A percentile compares a stretch with the other conserved stretches of the same genome.
Evolutionary conservation across 2,888 invertebrate species (phyloP).

Genomic region (Leucania comma): DNA sequence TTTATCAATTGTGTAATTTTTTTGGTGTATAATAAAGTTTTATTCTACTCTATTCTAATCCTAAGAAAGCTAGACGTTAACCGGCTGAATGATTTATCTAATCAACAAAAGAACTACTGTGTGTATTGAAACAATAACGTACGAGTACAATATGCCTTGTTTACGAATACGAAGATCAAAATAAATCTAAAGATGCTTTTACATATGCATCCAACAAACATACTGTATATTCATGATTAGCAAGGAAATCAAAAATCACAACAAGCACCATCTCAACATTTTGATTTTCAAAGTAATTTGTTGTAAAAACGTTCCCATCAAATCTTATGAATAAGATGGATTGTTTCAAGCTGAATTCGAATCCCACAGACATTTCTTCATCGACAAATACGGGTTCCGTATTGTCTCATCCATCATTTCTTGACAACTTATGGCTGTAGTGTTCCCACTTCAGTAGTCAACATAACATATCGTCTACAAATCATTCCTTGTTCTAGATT

Average conservation of each 20-base stretch:
- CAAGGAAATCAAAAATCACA: constrained; percentile 20
- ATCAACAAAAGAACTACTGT: neutral
- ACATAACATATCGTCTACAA: constrained; percentile 60
- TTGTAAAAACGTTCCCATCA: constrained; percentile 34
- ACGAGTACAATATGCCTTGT: no score
- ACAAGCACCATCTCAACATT: neutral
- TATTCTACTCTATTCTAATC: no score
- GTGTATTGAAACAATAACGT: neutral
- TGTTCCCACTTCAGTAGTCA: constrained; percentile 47
- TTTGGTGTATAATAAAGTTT: no score
- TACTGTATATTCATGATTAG: neutral
- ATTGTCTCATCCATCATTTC: constrained; percentile 62
- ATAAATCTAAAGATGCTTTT: neutral
- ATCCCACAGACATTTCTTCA: constrained; percentile 57
- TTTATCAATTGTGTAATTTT: no score
- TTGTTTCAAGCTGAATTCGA: constrained; percentile 55
- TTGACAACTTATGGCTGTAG: constrained; percentile 58
- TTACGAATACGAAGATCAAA: neutral
- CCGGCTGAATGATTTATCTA: no score
- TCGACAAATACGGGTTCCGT: constrained; percentile 53
- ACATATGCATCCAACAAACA: neutral
- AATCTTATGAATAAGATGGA: constrained; percentile 50
- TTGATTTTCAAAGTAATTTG: constrained; percentile 44
- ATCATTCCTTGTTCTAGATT: constrained; percentile 54
- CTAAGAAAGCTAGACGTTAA: no score